These are phyloP conservation scores for Oryzias curvinotus DNA, from an alignment of 2,113 vertebrate species.

Conservation along the genomic window DNA sequence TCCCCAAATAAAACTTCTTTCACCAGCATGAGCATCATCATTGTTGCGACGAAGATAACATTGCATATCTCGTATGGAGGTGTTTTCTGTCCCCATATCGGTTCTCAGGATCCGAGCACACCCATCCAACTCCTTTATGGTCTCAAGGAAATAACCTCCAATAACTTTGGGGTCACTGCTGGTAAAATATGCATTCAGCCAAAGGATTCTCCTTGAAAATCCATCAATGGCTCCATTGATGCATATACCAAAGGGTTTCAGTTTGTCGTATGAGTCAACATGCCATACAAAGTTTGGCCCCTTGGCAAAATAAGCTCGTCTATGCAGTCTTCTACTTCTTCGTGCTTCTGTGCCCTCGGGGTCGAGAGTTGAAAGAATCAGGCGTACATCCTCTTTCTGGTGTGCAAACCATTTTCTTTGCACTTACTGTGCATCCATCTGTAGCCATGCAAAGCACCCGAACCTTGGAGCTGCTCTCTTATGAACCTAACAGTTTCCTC, in stretches of 20 bases:
- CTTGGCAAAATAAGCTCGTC: background rate
- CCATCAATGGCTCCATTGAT: slow-evolving; percentile 2
- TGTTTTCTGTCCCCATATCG: background rate
- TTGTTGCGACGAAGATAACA: no score
- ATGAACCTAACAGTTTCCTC: no score
- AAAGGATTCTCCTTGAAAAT: background rate
- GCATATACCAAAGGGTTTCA: slow-evolving; percentile 4
- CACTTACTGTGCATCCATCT: background rate
- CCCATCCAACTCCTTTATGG: background rate
- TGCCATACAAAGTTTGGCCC: slow-evolving; percentile 13
- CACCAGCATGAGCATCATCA: no score
- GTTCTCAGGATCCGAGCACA: background rate
- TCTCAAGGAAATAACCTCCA: background rate
- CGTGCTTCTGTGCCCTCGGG: slow-evolving; percentile 12
- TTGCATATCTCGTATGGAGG: no score
- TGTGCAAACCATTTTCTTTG: background rate
- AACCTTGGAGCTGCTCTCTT: background rate
- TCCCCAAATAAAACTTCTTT: no score
- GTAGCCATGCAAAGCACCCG: background rate
- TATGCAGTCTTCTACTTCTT: background rate
- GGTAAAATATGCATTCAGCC: background rate
- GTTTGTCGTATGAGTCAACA: slow-evolving; percentile 3
- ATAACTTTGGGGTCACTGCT: slow-evolving; percentile 7
- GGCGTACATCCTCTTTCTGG: background rate
- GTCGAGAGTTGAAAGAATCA: slow-evolving; percentile 19